Evolutionary conservation across 2,888 invertebrate genomes (phyloP).

Genomic region (Scaeva pyrastri): DNA sequence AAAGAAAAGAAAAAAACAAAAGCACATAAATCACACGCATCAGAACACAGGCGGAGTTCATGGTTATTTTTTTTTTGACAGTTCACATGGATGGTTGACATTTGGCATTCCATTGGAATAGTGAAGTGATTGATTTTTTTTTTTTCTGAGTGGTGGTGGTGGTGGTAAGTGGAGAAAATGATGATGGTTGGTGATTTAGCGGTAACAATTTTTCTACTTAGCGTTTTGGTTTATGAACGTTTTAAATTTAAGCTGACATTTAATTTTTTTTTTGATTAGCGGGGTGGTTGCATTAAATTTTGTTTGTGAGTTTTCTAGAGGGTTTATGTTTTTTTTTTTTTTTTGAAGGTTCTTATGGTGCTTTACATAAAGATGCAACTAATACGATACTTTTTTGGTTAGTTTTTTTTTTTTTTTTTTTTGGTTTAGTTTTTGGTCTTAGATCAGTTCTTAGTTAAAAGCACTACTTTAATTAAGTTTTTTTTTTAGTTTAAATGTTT

Average conservation of each 20-base stretch:
- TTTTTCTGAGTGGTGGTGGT: slow-evolving; percentile 60
- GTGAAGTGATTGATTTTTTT: slow-evolving; percentile 61
- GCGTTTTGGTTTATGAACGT: slow-evolving; percentile 40
- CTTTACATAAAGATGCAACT: slow-evolving; percentile 73
- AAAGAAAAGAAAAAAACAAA: slow-evolving; percentile 61
- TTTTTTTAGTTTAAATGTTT: slow-evolving; percentile 52
- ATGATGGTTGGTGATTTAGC: slow-evolving; percentile 75
- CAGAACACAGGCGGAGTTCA: slow-evolving; percentile 41
- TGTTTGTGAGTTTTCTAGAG: slow-evolving; percentile 63
- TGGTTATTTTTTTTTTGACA: slow-evolving; percentile 35
- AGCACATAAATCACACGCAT: slow-evolving; percentile 61
- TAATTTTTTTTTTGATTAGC: slow-evolving; percentile 52
- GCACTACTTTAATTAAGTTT: slow-evolving; percentile 69
- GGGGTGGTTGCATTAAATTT: slow-evolving; percentile 53
- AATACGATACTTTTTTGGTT: slow-evolving; percentile 58
- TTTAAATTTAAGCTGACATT: slow-evolving; percentile 56
- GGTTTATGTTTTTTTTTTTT: slow-evolving; percentile 54
- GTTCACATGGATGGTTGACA: slow-evolving; percentile 53
- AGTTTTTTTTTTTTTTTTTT: slow-evolving; percentile 35
- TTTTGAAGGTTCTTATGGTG: slow-evolving; percentile 61
- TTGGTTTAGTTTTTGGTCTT: slow-evolving; percentile 51
- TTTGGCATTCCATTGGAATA: slow-evolving; percentile 61
- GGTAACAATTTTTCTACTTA: slow-evolving; percentile 64
- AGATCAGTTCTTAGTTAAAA: slow-evolving; percentile 70
- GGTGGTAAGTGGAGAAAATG: slow-evolving; percentile 63